Conservation (phyloP, 1,140 invertebrate species). For the Aporrectodea caliginosa region DNA sequence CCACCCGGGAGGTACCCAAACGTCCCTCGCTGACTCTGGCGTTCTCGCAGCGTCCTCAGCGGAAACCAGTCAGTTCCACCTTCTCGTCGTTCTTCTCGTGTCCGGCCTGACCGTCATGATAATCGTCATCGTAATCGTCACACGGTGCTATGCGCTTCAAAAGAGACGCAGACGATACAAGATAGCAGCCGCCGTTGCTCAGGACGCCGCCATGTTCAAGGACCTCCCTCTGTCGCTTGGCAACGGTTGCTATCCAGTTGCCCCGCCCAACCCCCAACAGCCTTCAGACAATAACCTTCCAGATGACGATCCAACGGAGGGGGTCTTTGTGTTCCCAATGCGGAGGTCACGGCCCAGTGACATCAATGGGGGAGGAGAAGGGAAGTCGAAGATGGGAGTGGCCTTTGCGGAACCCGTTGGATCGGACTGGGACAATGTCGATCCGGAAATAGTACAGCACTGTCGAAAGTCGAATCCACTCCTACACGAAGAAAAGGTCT, state of each 20-base stretch:
- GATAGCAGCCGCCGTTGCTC: background rate
- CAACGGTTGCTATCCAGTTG: too few species aligned
- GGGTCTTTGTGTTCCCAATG: background rate
- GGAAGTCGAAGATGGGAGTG: background rate
- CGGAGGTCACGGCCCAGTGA: too few species aligned
- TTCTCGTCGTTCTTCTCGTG: constrained; percentile 20
- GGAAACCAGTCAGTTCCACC: background rate
- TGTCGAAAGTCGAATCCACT: constrained; percentile 27
- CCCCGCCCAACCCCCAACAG: background rate
- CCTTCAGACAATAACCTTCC: background rate
- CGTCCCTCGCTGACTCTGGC: background rate
- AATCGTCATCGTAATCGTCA: constrained; percentile 18
- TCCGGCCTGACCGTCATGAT: constrained; percentile 13
- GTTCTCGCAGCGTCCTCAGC: background rate
- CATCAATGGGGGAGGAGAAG: background rate
- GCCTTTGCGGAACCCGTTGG: background rate
- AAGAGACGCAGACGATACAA: background rate
- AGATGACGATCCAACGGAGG: background rate
- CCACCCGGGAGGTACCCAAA: background rate
- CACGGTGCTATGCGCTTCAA: background rate
- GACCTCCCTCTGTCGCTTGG: background rate
- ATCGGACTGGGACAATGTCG: constrained; percentile 15
- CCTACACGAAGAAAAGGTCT: constrained; percentile 27
- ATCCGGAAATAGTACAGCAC: constrained; percentile 29
- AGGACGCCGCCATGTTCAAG: background rate